Base-by-base conservation (phyloP, 2,888 invertebrate genomes). In the Plemyria rubiginata region DNA sequence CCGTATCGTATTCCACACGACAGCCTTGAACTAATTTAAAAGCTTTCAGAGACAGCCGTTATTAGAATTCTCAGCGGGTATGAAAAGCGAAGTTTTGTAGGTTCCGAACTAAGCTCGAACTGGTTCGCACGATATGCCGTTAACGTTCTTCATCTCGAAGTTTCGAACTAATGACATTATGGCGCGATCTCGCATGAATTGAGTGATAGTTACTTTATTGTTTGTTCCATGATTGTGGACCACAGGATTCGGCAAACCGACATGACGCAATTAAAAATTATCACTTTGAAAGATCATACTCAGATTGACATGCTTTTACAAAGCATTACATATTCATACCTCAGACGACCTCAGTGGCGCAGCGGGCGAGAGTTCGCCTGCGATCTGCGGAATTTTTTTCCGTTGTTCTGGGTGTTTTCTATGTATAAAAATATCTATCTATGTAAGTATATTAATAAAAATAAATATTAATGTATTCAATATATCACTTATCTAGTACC, bases 21-120 rank as follows among this genome's bases (percentile, higher is more conserved):
- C 48, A 57, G 50, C 57, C 57, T 60, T 60, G 36, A 67, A 70
- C 64, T 70, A 66, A 70, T 70, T 70, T 64, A 66, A 70, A 67
- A 67, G 67, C 66, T 66, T 54, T 62, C 66, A 57, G 56, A 56
- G 53, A 32, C 49, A 56, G 53, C 16, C 65, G 54, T 63, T 67
- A 67, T 67, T 67, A 63, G 56, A 60, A 62, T 63, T 65, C 65
- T 43, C 54, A 54, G 9, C 29, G 43, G 54, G 58, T 43, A 49
- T 53, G 61, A 58, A 52, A 59, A 41, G 61, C 28, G 54, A 50
- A 64, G 51, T 64, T 64, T 50, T 16, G 51, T n/a, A 60, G 56
- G 9, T 61, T 57, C 22, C 53, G 2, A 48, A 45, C 54, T 58
- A 58, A 38, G 8, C n/a, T 32, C 53, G 2, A 48, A 45, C 54